Base-by-base conservation (phyloP, 1,140 invertebrate species). In the Brachionus paranguensis region DNA sequence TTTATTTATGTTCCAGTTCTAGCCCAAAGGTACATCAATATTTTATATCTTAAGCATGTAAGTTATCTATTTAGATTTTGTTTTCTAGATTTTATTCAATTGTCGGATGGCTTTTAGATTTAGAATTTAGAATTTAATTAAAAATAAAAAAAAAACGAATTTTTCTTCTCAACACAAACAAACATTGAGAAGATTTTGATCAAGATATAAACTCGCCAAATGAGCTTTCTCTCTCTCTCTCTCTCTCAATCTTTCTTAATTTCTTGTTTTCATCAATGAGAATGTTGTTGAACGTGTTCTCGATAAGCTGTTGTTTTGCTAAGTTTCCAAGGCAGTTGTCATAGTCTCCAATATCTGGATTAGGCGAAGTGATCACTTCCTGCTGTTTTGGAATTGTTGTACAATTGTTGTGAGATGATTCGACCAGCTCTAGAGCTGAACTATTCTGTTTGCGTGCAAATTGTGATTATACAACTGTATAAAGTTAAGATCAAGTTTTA, bases 1-100 rank as follows among this genome's bases (percentile, higher is more conserved):
- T 72, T 72, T 72, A 72, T 45, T 72, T 72, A 43, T 72, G 68
- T 43, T 72, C 68, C 68, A 72, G 68, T 72, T 72, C n/a, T 72
- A 45, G 68, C 68, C 68, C 68, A 72, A 72, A 72, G 68, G 68
- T 72, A 72, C 37, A 72, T 72, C 68, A 41, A 41, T 10, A 68
- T 37, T 41, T 68, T 41, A 20, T 17, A 41, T 72, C 53, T 60
- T 47, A 24, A 43, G 41, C 29, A 72, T 72, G 33, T 41, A 72
- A 60, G 17, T 60, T 27, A 60, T 60, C 53, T 60, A 60, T 60
- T 60, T 60, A 60, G 53, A 60, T 60, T 60, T 20, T 60, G n/a
- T 60, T 37, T 60, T 60, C 20, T 60, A 60, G 53, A 60, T 60
- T 60, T 60, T 60, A 60, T 20, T 60, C 8, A 60, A 60, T 60